Evolutionary conservation across 2,888 invertebrate species (phyloP).

Genomic region (Melangyna quadrimaculata): DNA sequence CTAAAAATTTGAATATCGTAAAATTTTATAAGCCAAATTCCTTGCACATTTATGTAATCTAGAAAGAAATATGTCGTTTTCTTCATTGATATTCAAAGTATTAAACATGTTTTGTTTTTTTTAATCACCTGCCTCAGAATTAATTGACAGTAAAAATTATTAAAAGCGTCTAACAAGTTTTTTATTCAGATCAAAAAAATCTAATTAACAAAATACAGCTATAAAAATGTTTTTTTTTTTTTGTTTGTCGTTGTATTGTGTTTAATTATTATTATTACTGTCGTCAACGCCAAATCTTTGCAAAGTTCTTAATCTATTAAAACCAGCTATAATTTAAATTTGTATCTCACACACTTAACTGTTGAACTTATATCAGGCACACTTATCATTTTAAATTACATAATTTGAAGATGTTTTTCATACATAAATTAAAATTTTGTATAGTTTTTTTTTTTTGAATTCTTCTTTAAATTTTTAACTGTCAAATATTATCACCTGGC

Average conservation of each 20-base stretch:
- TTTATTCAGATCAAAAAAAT: conserved; percentile 4
- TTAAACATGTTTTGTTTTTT: not conserved
- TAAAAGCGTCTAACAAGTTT: conserved; percentile 2
- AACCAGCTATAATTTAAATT: not conserved
- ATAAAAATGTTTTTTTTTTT: no score
- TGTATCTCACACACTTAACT: no score
- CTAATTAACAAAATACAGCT: not conserved
- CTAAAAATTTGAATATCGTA: no score
- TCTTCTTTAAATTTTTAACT: not conserved
- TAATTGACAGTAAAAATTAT: not conserved
- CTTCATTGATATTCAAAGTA: not conserved
- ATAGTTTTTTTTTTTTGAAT: not conserved
- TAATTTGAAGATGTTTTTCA: conserved; percentile 15
- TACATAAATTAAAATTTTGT: conserved; percentile 18
- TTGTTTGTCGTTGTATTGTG: no score
- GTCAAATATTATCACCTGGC: conserved; percentile 8
- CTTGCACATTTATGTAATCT: no score
- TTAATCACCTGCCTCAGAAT: not conserved
- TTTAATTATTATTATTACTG: not conserved
- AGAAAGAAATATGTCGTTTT: no score
- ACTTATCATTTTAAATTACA: conserved; percentile 12
- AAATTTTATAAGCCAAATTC: no score
- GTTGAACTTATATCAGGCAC: not conserved
- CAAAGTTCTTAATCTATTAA: not conserved
- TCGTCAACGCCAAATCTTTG: conserved; percentile 2